Conservation (phyloP, 2,113 vertebrate genomes). For the Chamaea fasciata region DNA sequence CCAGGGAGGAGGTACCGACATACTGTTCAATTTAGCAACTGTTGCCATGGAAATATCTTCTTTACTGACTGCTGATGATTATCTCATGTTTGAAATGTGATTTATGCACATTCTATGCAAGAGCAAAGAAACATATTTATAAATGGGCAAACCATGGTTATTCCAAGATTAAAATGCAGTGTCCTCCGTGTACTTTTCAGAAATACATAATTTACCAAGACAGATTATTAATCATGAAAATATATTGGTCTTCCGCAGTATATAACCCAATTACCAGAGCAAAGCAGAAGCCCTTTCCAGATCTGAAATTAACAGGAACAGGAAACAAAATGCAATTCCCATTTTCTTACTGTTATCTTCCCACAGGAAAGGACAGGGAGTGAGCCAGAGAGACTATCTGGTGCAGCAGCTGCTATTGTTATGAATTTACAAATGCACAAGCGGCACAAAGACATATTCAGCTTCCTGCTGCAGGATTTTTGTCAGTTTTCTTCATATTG, state of each 20-base stretch:
- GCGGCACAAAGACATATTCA: neutral
- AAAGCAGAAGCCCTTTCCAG: neutral
- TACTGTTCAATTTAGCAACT: conserved; percentile 21
- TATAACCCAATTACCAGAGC: neutral
- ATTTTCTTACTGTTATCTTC: neutral
- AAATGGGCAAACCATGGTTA: neutral
- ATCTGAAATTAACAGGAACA: neutral
- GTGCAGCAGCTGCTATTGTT: neutral
- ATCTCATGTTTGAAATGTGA: conserved; percentile 6
- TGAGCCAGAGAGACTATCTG: neutral
- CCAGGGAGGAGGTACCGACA: neutral
- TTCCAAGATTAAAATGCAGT: neutral
- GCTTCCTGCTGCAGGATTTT: neutral
- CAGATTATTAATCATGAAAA: neutral
- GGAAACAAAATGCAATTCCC: neutral
- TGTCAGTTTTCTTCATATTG: neutral
- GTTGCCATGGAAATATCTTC: conserved; percentile 40
- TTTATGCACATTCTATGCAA: neutral
- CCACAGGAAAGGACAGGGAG: neutral
- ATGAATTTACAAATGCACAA: neutral
- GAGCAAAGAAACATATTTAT: neutral
- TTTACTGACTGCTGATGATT: conserved; percentile 8
- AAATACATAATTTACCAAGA: neutral
- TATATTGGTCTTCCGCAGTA: neutral
- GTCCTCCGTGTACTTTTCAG: neutral